Evolutionary conservation across 2,113 vertebrate genomes (phyloP), one percentile per base, ranked within the genome.

Genomic region (Corynorhinus townsendii): DNA sequence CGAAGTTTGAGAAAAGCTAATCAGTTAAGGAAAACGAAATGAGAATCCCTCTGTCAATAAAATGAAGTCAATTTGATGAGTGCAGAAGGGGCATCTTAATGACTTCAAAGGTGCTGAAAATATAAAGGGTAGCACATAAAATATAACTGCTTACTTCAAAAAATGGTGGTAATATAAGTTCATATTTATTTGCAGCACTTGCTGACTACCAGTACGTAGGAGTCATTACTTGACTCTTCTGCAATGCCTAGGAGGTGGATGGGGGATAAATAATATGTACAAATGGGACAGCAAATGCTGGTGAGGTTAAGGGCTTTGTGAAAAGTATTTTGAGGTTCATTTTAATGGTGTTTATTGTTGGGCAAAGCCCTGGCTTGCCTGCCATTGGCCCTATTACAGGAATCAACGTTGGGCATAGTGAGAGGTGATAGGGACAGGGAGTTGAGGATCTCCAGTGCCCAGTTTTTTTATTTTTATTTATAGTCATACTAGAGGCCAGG

Each of bases 31-130:
- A 81, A 97, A 96, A 88, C 4, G 22, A 69, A 92, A 68, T 62
- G 72, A 92, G 83, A 95, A 17, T 43, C 80, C 40, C 19, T 94
- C 26, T 91, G 82, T 85, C 66, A 93, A 33, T 75, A 95, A 86
- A 90, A 83, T 69, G 59, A 95, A 97, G 66, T 14, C 77, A 90
- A 33, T 92, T 82, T 62, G 47, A 28, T 56, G 26, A 19, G 38
- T 56, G 0, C 14, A 93, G 54, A 88, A 79, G 19, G n/a, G 22
- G 2, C 19, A 14, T 80, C 14, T 64, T 66, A 87, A 40, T 76
- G 84, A 95, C 52, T 92, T 89, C 76, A 75, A 77, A 82, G 86
- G n/a, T 40, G 22, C 52, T 64, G 43, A 90, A 62, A 71, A 87
- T 71, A 59, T 35, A 87, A 80, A 90, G 5, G 17, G 24, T 47